These are phyloP conservation scores for Dinomys branickii DNA, from an alignment of 2,113 vertebrate genomes.

Conservation along the genomic window DNA sequence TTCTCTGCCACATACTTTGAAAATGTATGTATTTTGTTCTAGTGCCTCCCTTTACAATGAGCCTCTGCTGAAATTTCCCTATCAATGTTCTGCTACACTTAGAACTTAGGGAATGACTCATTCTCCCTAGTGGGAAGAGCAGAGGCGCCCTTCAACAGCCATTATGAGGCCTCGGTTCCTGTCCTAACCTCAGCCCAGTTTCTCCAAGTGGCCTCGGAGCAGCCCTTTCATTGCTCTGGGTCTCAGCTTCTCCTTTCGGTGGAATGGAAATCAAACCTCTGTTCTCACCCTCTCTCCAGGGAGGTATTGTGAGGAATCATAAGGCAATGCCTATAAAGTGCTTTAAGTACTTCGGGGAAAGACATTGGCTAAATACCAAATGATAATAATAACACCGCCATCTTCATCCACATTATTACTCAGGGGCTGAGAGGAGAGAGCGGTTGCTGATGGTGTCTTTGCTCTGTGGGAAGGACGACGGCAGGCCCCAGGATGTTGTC, in stretches of 20 bases:
- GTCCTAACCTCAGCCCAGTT: slow-evolving; percentile 53
- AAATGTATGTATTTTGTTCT: slow-evolving; percentile 1
- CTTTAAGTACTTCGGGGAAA: slow-evolving; percentile 84
- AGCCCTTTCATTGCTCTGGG: slow-evolving; percentile 57
- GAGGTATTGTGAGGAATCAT: slow-evolving; percentile 79
- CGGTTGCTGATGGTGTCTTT: slow-evolving; percentile 78
- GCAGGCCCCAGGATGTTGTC: slow-evolving; percentile 75
- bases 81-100: slow-evolving; percentile 39
- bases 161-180: slow-evolving; percentile 19
- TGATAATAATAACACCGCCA: slow-evolving; percentile 83
- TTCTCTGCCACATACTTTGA: slow-evolving; percentile 32
- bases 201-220: slow-evolving; percentile 69
- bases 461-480: slow-evolving; percentile 75
- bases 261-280: slow-evolving; percentile 75
- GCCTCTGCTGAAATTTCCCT: slow-evolving; percentile 47
- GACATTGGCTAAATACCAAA: slow-evolving; percentile 81
- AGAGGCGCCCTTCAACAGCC: slow-evolving; percentile 72
- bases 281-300: slow-evolving; percentile 70
- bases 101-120: slow-evolving; percentile 61
- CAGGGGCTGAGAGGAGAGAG: slow-evolving; percentile 77
- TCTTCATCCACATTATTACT: slow-evolving; percentile 77
- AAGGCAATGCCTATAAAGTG: slow-evolving; percentile 82
- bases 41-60: slow-evolving; percentile 40
- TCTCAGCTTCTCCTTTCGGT: slow-evolving; percentile 67
- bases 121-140: neutral